Base-by-base conservation (phyloP, 1,140 invertebrate genomes). In the Hyposmocoma kahamanoa region DNA sequence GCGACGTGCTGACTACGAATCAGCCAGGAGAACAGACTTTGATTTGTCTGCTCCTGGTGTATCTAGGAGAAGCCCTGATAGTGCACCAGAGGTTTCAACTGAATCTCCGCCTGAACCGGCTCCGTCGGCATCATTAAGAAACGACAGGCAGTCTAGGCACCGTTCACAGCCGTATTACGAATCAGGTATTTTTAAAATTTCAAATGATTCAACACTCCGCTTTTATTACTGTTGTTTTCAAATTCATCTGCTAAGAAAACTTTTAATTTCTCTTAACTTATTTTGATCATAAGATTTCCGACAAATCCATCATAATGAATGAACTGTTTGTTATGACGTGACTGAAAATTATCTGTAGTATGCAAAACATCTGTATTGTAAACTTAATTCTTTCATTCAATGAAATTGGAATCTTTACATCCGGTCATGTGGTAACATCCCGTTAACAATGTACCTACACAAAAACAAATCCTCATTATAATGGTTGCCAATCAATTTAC, bases 141-240 rank as follows among this genome's bases (percentile, higher is more conserved):
- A 76, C 48, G 79, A 83, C 18, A 71, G 71, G 54, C 67, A 68
- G 22, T 51, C 66, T 4, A 60, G 72, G 39, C 79, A 81, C 44
- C 62, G 79, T 28, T 71, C 77, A 4, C 81, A 84, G 54, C 75
- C 70, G 45, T 83, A 83, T 49, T 84, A 84, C 81, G 78, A 84
- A 72, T 84, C 81, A 53, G 78, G 81, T 83, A 50, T 64, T 34
- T 50, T 9, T 13, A 9, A 4, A 28, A 28, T 11, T 6, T 28
- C 24, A 28, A 28, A 28, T 28, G 24, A 28, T 6, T 28, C 5
- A 28, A n/a, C n/a, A n/a, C n/a, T n/a, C n/a, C n/a, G n/a, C n/a
- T n/a, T n/a, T n/a, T n/a, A n/a, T n/a, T n/a, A n/a, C n/a, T n/a
- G n/a, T n/a, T n/a, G n/a, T n/a, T n/a, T n/a, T n/a, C n/a, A n/a